Evolutionary conservation across 2,888 invertebrate genomes (phyloP).

Genomic region (Camponotus fellah): DNA sequence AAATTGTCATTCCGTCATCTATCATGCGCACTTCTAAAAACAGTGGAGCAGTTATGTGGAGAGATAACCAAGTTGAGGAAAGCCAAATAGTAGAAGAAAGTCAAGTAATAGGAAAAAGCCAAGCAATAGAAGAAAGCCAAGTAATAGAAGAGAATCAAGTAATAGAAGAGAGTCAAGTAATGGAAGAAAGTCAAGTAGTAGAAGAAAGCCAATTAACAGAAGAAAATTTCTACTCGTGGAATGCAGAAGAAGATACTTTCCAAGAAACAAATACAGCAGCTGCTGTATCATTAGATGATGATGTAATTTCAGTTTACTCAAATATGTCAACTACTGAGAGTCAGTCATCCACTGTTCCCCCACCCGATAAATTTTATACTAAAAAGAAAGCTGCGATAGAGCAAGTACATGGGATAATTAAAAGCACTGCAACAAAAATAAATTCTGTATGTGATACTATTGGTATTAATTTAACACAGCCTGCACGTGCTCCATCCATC

Average conservation of each 20-base stretch:
- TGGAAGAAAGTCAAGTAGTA: constrained; percentile 2
- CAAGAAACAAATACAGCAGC: background rate
- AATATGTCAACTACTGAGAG: background rate
- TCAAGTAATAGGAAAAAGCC: background rate
- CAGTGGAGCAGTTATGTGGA: background rate
- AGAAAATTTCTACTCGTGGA: background rate
- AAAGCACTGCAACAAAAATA: too few species aligned
- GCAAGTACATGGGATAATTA: too few species aligned
- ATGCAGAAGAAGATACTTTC: background rate
- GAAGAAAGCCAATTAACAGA: background rate
- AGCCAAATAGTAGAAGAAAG: too few species aligned
- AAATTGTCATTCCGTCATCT: background rate
- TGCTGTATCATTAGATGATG: background rate
- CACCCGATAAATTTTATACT: too few species aligned
- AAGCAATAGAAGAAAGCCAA: background rate
- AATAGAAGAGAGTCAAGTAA: background rate
- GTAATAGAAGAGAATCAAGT: background rate
- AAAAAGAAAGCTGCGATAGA: too few species aligned
- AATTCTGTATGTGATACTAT: too few species aligned
- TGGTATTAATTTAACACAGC: too few species aligned
- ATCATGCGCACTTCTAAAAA: background rate
- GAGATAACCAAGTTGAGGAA: too few species aligned
- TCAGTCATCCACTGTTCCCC: too few species aligned
- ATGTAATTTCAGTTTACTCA: background rate
- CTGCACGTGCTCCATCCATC: too few species aligned